A percentile compares a stretch with the other conserved stretches of the same genome.
Conservation (phyloP, 1,140 invertebrate genomes). For the Penaeus indicus region DNA sequence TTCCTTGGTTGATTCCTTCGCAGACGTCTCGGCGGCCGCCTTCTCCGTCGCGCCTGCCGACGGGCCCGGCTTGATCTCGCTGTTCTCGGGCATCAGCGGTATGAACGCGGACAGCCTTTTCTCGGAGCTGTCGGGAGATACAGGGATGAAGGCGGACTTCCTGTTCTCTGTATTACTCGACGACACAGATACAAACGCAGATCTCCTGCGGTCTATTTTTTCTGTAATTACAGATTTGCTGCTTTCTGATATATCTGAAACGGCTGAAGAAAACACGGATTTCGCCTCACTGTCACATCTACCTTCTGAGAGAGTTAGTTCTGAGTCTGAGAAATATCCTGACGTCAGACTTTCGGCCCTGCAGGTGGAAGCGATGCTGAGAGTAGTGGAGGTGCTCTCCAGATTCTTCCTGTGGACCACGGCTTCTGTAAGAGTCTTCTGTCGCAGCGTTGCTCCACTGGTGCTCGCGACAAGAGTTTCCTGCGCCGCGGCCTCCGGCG, state of each 20-base stretch:
- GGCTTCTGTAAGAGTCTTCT: background rate
- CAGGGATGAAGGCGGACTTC: slow-evolving; percentile 23
- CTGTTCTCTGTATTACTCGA: background rate
- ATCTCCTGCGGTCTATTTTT: slow-evolving; percentile 14
- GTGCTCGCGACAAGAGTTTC: slow-evolving; percentile 22
- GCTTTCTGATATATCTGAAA: slow-evolving; percentile 29
- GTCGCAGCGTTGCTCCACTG: background rate
- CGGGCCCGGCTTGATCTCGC: background rate
- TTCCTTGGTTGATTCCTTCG: background rate
- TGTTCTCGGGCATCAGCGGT: too few relatives aligned
- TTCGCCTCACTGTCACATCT: slow-evolving; percentile 26
- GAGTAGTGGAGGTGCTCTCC: slow-evolving; percentile 42
- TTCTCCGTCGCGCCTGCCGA: background rate
- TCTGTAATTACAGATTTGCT: slow-evolving; percentile 12
- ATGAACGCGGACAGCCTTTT: too few relatives aligned
- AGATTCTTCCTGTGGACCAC: slow-evolving; percentile 22
- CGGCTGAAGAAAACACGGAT: slow-evolving; percentile 16
- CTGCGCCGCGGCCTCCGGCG: background rate
- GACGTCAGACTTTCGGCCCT: slow-evolving; percentile 65
- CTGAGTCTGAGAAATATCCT: slow-evolving; percentile 64
- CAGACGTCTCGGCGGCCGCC: background rate
- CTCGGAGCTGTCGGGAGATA: too few relatives aligned
- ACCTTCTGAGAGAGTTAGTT: slow-evolving; percentile 45
- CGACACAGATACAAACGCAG: background rate
- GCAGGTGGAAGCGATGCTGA: slow-evolving; percentile 55